phyloP scores from a whole-genome alignment of 2,113 vertebrate species.

The Aleadryas rufinucha region DNA sequence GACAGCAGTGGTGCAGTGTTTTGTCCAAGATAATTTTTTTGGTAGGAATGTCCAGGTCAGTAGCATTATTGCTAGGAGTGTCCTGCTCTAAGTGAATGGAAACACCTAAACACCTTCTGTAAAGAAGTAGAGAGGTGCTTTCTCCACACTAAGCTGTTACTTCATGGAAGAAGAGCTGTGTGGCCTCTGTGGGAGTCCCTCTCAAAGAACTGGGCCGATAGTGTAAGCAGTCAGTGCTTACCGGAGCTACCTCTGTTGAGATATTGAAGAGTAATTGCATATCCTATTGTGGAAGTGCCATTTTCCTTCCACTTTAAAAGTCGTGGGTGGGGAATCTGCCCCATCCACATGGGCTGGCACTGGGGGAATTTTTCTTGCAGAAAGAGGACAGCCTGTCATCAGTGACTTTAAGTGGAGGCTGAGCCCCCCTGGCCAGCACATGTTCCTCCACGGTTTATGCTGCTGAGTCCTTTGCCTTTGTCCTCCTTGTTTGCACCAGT shows the following conservation, averaged over 20 bases:
- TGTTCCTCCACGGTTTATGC: accelerated
- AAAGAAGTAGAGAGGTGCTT: not conserved
- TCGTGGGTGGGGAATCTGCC: not conserved
- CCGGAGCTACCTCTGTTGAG: not conserved
- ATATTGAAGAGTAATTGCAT: not conserved
- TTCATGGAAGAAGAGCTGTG: not conserved
- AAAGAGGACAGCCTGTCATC: not conserved
- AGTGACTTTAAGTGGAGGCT: not conserved
- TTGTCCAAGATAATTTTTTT: not conserved
- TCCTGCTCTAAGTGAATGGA: not conserved
- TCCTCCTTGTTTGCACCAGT: not conserved
- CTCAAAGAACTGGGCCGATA: not conserved
- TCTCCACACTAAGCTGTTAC: accelerated
- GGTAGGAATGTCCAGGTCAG: not conserved
- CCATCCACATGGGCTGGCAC: not conserved
- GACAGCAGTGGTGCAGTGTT: not conserved
- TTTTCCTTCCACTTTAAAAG: not conserved
- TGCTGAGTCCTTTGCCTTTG: not conserved
- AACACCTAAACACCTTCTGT: not conserved
- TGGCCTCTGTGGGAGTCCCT: not conserved
- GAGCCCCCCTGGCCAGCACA: not conserved
- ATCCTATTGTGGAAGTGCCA: not conserved
- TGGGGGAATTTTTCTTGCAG: not conserved
- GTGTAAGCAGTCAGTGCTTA: not conserved
- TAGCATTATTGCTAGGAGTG: not conserved